Evolutionary conservation across 1,140 invertebrate genomes (phyloP), one percentile per base, ranked within the genome.

Genomic region (Leptonema lineaticorne): DNA sequence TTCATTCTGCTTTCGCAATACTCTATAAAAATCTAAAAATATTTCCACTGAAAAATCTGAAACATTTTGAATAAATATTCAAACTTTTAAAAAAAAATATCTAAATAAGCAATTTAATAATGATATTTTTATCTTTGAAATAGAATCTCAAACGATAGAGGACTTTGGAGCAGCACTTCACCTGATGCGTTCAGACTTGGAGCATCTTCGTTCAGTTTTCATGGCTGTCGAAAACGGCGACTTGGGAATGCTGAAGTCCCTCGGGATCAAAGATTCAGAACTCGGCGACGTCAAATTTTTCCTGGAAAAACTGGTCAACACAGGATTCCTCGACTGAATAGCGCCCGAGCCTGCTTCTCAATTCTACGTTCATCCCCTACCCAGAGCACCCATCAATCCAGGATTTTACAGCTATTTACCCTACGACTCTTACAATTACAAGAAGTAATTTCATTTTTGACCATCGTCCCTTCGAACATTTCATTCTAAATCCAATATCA

Each of bases 271-370:
- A 80, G 94, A 96, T 79, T 95, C 94, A 0, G 95, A 98, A 78
- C 84, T 97, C 27, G 94, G 94, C n/a, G 95, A 97, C 77, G 94
- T 97, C 24, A 96, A 96, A 78, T 97, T 97, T 84, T 97, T 98
- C 85, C 85, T 97, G 68, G 95, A 97, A 82, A 96, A 97, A 82
- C 87, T 98, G 70, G 93, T 96, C 46, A 95, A 96, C 80, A 98
- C 95, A 68, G 95, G 95, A 69, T 97, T 98, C 83, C 89, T 97
- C 75, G 94, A 96, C 84, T 96, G 90, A 93, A 86, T 85, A 84
- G 85, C 85, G 76, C 84, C 84, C 81, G 85, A 86, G 83, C 85
- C 84, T 76, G 84, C 84, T 85, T 86, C 85, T 83, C 85, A 84
- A 79, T 85, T 85, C 78, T 83, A 83, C 75, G 82, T 84, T 78